Evolutionary conservation across 2,113 vertebrate species (phyloP).

Genomic region (Tauraco erythrolophus): DNA sequence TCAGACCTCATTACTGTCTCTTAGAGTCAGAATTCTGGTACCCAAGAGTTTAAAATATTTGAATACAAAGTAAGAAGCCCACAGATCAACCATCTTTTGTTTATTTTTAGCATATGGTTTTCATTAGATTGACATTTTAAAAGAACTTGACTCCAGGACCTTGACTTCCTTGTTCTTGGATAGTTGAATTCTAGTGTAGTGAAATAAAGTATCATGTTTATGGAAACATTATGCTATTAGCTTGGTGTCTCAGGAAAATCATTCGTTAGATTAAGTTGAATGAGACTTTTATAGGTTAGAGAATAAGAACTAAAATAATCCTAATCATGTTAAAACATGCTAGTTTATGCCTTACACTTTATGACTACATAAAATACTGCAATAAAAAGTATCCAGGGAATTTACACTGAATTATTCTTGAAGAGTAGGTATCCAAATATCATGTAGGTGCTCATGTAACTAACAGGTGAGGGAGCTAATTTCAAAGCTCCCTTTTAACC

Average conservation of each 20-base stretch:
- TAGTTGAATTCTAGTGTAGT: background rate
- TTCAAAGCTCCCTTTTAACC: background rate
- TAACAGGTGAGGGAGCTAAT: background rate
- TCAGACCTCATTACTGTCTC: constrained; percentile 34
- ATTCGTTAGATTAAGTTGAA: background rate
- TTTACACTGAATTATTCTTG: background rate
- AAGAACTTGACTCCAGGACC: constrained; percentile 9
- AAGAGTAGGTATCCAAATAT: background rate
- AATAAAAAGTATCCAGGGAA: background rate
- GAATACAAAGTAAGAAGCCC: constrained; percentile 23
- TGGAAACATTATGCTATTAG: background rate
- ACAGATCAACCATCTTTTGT: constrained; percentile 8
- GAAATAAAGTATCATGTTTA: background rate
- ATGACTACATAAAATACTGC: background rate
- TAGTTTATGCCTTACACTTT: background rate
- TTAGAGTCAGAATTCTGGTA: background rate
- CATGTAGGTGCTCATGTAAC: background rate
- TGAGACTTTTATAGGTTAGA: background rate
- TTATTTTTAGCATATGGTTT: constrained; percentile 34
- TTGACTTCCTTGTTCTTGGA: background rate
- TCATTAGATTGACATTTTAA: constrained; percentile 25
- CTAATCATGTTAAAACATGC: background rate
- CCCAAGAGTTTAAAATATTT: constrained; percentile 33
- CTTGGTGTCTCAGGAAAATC: background rate
- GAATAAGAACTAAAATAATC: background rate